Evolutionary conservation across 1,140 invertebrate species (phyloP).

Genomic region (Pogonognathellus flavescens): DNA sequence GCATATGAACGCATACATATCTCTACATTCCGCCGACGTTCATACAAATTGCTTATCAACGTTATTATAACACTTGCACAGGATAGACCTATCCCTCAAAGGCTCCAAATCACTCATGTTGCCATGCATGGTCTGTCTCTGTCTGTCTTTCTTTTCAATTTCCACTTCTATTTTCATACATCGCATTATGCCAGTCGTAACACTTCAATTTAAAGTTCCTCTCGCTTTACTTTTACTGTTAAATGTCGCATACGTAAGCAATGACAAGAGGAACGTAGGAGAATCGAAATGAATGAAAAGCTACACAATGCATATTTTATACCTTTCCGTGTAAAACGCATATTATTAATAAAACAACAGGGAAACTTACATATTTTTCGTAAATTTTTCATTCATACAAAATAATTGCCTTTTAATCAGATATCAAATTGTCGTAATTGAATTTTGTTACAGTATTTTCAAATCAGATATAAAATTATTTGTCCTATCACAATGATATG

Average conservation of each 20-base stretch:
- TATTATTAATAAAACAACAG: too few relatives aligned
- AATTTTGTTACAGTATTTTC: too few relatives aligned
- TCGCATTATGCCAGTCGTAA: constrained; percentile 14
- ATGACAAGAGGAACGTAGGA: neutral
- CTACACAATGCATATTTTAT: too few relatives aligned
- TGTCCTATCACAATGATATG: too few relatives aligned
- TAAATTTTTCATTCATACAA: too few relatives aligned
- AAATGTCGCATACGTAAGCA: neutral
- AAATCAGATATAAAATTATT: too few relatives aligned
- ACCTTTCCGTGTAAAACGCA: too few relatives aligned
- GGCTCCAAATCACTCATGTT: constrained; percentile 45
- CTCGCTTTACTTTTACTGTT: neutral
- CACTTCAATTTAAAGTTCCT: constrained; percentile 41
- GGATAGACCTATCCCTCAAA: constrained; percentile 6
- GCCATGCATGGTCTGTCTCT: constrained; percentile 27
- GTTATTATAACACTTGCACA: neutral
- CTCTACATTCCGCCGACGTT: constrained; percentile 39
- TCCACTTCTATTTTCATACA: constrained; percentile 42
- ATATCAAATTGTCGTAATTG: too few relatives aligned
- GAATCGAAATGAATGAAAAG: too few relatives aligned
- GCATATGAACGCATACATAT: constrained; percentile 22
- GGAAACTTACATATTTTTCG: too few relatives aligned
- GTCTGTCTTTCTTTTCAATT: constrained; percentile 49
- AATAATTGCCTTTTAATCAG: too few relatives aligned
- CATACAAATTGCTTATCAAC: constrained; percentile 44